These are phyloP conservation scores for Hippocampus kuda DNA, from an alignment of 2,797 vertebrate genomes.

Conservation along the genomic window DNA sequence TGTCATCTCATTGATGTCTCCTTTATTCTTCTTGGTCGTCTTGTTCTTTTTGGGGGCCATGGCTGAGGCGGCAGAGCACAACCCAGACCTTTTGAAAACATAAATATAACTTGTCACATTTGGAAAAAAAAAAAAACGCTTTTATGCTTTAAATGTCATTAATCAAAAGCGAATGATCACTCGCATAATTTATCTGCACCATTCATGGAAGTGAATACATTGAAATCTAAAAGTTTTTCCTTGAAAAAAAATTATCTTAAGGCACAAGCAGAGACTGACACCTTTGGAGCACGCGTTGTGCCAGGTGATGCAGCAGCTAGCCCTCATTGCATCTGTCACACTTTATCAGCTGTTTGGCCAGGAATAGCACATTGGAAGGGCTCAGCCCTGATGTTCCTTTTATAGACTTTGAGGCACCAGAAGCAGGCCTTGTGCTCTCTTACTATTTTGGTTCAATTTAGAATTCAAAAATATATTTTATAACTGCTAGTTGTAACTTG, in stretches of 20 bases:
- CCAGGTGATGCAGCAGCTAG: conserved; percentile 44
- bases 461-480: neutral
- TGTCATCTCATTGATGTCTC: conserved; percentile 85
- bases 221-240: neutral
- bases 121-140: neutral
- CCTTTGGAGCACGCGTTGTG: conserved; percentile 23
- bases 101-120: neutral
- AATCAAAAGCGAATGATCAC: neutral
- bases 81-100: conserved; percentile 68
- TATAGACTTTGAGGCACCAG: conserved; percentile 74
- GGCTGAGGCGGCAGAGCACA: conserved; percentile 74
- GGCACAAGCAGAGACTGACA: conserved; percentile 6
- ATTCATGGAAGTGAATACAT: neutral
- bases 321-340: conserved; percentile 84
- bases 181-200: neutral
- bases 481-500: neutral
- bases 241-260: conserved; percentile 10
- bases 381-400: conserved; percentile 75
- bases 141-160: neutral
- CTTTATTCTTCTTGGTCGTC: conserved; percentile 86
- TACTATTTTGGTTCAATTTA: conserved; percentile 1
- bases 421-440: conserved; percentile 41
- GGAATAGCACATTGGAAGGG: conserved; percentile 79
- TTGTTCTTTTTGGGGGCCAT: conserved; percentile 99
- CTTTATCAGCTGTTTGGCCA: conserved; percentile 79